These are phyloP conservation scores for Mus caroli DNA, from an alignment of 2,797 vertebrate species.

Conservation along the genomic window DNA sequence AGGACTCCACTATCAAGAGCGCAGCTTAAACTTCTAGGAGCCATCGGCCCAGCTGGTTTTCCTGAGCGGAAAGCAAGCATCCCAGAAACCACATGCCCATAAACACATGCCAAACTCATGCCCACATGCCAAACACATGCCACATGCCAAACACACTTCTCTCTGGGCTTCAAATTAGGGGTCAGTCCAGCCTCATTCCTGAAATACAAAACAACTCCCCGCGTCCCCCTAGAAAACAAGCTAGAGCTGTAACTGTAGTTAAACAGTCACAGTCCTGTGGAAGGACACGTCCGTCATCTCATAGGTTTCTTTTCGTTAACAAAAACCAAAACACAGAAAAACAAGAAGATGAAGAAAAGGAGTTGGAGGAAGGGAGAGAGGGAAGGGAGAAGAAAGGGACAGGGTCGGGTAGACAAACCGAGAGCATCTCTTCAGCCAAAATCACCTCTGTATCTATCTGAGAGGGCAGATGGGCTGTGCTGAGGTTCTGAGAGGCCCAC, in stretches of 20 bases:
- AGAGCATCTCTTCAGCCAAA: not conserved
- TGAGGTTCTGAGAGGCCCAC: too few species aligned
- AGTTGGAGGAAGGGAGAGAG: not conserved
- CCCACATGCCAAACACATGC: too few species aligned
- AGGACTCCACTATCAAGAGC: not conserved
- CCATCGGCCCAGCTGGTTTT: not conserved
- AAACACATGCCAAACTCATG: too few species aligned
- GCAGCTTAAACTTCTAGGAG: not conserved
- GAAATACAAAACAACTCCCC: not conserved
- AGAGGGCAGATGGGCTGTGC: not conserved
- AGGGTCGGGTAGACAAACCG: too few species aligned
- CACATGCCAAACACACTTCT: not conserved
- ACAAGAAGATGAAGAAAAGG: not conserved
- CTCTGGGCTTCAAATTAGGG: slow-evolving; percentile 53
- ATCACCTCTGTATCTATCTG: not conserved
- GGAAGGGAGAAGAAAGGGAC: not conserved
- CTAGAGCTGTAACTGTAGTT: not conserved
- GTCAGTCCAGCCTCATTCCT: not conserved
- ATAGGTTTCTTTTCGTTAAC: not conserved
- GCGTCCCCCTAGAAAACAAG: not conserved
- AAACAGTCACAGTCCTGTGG: not conserved
- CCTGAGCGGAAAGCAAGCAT: not conserved
- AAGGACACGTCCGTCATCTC: not conserved
- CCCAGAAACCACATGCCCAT: not conserved
- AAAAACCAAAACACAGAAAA: not conserved